Evolutionary conservation across 2,888 invertebrate genomes (phyloP).

Genomic region (Drosophila mimica): DNA sequence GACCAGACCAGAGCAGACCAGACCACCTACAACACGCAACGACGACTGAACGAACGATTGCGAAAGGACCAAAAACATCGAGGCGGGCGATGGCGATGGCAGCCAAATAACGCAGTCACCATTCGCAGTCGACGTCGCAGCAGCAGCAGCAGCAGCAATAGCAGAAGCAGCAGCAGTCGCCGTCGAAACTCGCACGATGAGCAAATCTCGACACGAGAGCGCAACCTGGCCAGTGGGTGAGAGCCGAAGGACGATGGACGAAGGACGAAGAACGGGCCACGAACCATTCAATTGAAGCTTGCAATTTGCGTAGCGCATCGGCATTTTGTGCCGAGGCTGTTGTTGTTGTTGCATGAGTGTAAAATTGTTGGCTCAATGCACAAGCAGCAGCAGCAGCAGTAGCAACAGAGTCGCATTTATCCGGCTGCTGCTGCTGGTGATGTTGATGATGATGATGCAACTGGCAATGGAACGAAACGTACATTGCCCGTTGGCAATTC

Average conservation of each 20-base stretch:
- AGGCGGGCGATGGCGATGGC: conserved; percentile 39
- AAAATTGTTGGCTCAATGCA: conserved; percentile 65
- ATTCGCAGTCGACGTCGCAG: conserved; percentile 46
- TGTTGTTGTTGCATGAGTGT: conserved; percentile 58
- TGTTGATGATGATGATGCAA: conserved; percentile 9
- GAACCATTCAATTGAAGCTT: conserved; percentile 59
- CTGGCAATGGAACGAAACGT: conserved; percentile 19
- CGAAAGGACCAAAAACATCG: conserved; percentile 78
- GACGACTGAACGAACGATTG: conserved; percentile 81
- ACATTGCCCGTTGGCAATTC: neutral
- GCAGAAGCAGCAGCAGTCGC: conserved; percentile 14
- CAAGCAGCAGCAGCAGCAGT: conserved; percentile 24
- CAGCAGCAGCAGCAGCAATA: conserved; percentile 43
- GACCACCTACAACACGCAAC: conserved; percentile 83
- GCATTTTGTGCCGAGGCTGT: conserved; percentile 57
- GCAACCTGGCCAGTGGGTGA: conserved; percentile 48
- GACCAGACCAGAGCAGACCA: conserved; percentile 66
- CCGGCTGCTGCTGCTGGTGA: conserved; percentile 21
- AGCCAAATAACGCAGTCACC: conserved; percentile 36
- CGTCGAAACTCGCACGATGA: conserved; percentile 39
- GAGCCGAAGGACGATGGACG: conserved; percentile 41
- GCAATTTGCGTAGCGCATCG: conserved; percentile 77
- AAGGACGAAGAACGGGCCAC: conserved; percentile 39
- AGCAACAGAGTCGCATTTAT: conserved; percentile 26
- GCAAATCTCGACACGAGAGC: conserved; percentile 55